These are phyloP conservation scores for Varanus komodoensis DNA, from an alignment of 2,113 vertebrate species.

Conservation along the genomic window DNA sequence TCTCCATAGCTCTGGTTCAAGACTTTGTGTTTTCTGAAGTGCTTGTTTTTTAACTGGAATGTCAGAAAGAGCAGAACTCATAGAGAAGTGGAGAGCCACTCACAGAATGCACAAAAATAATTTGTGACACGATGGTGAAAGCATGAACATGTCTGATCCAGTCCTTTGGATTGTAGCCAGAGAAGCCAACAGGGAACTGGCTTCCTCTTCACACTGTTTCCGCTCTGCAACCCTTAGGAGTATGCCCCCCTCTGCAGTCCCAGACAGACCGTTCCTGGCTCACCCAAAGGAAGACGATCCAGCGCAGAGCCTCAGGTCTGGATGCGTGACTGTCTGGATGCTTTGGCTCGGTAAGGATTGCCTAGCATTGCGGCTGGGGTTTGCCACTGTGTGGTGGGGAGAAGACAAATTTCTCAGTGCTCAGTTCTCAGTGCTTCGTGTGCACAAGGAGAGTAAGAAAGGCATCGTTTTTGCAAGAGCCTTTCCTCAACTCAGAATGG, in stretches of 20 bases:
- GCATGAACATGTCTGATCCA: not conserved
- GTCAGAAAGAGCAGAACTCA: not conserved
- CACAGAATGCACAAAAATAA: no score
- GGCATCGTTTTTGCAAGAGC: no score
- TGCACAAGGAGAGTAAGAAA: no score
- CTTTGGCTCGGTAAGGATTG: slow-evolving; percentile 33
- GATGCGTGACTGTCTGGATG: not conserved
- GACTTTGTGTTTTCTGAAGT: not conserved
- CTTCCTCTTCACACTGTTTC: not conserved
- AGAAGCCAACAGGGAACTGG: not conserved
- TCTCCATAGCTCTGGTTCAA: no score
- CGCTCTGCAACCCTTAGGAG: not conserved
- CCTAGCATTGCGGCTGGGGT: not conserved
- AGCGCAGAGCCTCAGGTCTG: rapidly evolving
- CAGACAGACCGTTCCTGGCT: not conserved
- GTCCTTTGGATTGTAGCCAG: not conserved
- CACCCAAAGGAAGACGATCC: rapidly evolving
- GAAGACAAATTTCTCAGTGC: not conserved
- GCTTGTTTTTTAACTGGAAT: not conserved
- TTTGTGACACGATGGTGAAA: not conserved
- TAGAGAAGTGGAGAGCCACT: no score
- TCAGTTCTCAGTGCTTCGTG: no score
- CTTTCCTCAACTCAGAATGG: no score
- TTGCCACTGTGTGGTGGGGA: no score
- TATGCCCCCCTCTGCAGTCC: rapidly evolving